Evolutionary conservation across 2,888 invertebrate species (phyloP), one percentile per base, ranked within the genome.

Genomic region (Neuroscelio doddi): DNA sequence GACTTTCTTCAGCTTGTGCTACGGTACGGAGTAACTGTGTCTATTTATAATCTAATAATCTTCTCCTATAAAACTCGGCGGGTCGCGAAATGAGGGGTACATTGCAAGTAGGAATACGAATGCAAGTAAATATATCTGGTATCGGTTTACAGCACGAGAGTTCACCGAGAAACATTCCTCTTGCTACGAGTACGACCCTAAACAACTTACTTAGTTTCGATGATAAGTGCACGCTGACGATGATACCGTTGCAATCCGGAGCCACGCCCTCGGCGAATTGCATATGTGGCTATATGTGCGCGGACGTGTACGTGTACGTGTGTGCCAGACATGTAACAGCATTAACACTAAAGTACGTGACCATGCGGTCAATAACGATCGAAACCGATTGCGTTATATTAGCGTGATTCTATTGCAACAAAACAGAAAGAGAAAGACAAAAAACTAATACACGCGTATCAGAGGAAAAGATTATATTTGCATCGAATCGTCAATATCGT

Each of bases 231-330:
- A 75, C 76, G 72, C 66, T 70, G 68, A 64, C 76, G 77, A 81
- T 80, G 80, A 80, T 82, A 81, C 81, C 81, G 81, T 81, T 82
- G 81, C 75, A 67, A 74, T 64, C 67, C 70, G 57, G 72, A 69
- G 77, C 77, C 77, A 78, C 77, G 73, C 77, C 77, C 72, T 76
- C 64, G 61, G 51, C 55, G 50, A 44, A 69, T 56, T 63, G 68
- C 55, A 61, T 45, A 29, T 45, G 52, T 45, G 53, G 38, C 41
- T 64, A n/a, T n/a, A n/a, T n/a, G n/a, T n/a, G n/a, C n/a, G 50
- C 58, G 61, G 49, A 57, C 38, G 14, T 36, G 38, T 30, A 41
- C 17, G 30, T 45, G 15, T 29, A 41, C 21, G 59, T 41, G 26
- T 44, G 49, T 24, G 45, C 24, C 44, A 36, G 47, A 55, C 56